Conservation (phyloP, 2,888 invertebrate species). For the Phragmatobia fuliginosa region DNA sequence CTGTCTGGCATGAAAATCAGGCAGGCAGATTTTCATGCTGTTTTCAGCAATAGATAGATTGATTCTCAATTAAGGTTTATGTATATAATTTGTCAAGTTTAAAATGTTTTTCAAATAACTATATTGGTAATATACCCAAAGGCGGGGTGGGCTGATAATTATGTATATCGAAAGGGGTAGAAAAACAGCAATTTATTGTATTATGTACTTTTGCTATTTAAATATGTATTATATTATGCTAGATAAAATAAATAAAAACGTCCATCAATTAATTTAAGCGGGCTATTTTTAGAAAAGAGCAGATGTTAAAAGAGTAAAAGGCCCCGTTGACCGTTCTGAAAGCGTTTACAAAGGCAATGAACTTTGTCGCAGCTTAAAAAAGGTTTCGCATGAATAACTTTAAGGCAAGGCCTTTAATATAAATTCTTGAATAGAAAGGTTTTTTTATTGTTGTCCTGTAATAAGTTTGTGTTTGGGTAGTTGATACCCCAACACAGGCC, state of each 20-base stretch:
- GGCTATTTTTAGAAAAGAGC: slow-evolving; percentile 13
- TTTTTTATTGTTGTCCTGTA: background rate
- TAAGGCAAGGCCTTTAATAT: slow-evolving; percentile 32
- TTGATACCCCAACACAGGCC: background rate
- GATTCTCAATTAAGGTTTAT: too few species aligned
- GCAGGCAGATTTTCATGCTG: too few species aligned
- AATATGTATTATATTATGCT: too few species aligned
- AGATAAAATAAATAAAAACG: background rate
- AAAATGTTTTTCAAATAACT: too few species aligned
- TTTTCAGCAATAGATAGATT: too few species aligned
- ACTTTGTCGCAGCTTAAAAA: slow-evolving; percentile 34
- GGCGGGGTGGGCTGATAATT: too few species aligned
- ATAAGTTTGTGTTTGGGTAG: background rate
- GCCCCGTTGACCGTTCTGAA: slow-evolving; percentile 27
- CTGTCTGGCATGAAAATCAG: too few species aligned
- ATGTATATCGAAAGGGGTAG: too few species aligned
- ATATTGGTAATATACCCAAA: too few species aligned
- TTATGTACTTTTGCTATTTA: too few species aligned
- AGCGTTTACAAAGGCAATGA: slow-evolving; percentile 37
- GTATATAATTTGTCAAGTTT: too few species aligned
- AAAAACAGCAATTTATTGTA: too few species aligned
- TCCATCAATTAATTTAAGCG: slow-evolving; percentile 9
- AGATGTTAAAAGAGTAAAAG: slow-evolving; percentile 35
- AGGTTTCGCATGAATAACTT: slow-evolving; percentile 41
- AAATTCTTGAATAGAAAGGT: background rate